phyloP scores from a whole-genome alignment of 2,888 invertebrate species.

The Congeria kusceri region DNA sequence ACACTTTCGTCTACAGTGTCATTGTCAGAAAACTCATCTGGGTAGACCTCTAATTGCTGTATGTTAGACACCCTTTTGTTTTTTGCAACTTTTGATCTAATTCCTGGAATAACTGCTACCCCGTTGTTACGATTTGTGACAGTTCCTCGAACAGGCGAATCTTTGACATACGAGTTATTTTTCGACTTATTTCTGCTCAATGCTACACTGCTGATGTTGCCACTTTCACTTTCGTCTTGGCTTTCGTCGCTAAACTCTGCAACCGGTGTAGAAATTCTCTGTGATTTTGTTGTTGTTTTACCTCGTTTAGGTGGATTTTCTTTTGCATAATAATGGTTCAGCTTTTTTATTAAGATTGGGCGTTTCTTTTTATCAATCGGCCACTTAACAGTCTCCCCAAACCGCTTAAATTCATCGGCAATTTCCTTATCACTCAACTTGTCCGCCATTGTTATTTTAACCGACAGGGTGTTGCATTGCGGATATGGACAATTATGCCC shows the following conservation, averaged over 20 bases:
- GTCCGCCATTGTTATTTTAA: conserved; percentile 77
- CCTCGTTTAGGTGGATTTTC: conserved; percentile 63
- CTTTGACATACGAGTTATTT: conserved; percentile 8
- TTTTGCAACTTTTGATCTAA: neutral
- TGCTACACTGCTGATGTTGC: conserved; percentile 36
- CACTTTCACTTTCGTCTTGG: conserved; percentile 63
- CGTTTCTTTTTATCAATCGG: conserved; percentile 75
- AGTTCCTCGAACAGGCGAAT: conserved; percentile 17
- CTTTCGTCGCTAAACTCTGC: conserved; percentile 68
- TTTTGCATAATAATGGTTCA: conserved; percentile 76
- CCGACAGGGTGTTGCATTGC: conserved; percentile 29
- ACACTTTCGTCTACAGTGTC: conserved; percentile 73
- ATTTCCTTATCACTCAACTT: conserved; percentile 75
- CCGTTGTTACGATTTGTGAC: conserved; percentile 37
- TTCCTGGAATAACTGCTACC: neutral
- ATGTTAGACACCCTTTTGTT: conserved; percentile 4
- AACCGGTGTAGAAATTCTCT: conserved; percentile 33
- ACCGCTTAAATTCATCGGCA: conserved; percentile 70
- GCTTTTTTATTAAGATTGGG: conserved; percentile 76
- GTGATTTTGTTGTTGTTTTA: conserved; percentile 42
- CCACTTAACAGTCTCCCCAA: conserved; percentile 75
- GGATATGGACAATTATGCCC: neutral
- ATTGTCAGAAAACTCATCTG: conserved; percentile 76
- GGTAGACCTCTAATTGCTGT: conserved; percentile 52
- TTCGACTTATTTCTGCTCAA: conserved; percentile 22